Conservation (phyloP, 2,113 vertebrate genomes). For the Eurystomus gularis region DNA sequence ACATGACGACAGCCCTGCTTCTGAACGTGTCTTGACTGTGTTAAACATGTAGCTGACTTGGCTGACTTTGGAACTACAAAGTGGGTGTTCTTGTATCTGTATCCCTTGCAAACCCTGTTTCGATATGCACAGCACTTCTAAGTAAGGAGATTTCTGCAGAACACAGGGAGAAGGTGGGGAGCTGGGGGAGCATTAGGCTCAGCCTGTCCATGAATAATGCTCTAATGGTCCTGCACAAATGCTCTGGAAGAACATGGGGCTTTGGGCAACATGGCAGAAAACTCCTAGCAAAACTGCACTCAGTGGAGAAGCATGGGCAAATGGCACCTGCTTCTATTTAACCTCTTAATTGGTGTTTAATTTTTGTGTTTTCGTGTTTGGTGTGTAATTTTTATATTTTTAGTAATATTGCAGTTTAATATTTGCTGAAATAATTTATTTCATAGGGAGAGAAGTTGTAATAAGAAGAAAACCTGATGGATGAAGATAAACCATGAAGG, state of each 20-base stretch:
- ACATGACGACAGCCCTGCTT: not conserved
- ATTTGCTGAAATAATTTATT: not conserved
- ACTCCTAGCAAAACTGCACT: not conserved
- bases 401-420: not conserved
- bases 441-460: not conserved
- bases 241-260: not conserved
- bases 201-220: not conserved
- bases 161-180: not conserved
- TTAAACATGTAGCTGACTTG: not conserved
- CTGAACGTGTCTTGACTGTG: not conserved
- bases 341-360: not conserved
- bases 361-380: not conserved
- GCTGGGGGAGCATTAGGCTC: not conserved
- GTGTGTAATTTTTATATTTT: not conserved
- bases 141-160: not conserved
- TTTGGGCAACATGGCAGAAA: not conserved
- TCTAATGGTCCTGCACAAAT: not conserved
- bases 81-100: not conserved
- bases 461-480: not conserved
- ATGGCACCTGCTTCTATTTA: not conserved
- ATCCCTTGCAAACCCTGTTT: not conserved
- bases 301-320: not conserved
- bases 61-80: not conserved
- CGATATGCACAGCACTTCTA: not conserved
- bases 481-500: not conserved